These are phyloP conservation scores for Poecilus cupreus DNA, from an alignment of 2,888 invertebrate genomes.

Conservation along the genomic window DNA sequence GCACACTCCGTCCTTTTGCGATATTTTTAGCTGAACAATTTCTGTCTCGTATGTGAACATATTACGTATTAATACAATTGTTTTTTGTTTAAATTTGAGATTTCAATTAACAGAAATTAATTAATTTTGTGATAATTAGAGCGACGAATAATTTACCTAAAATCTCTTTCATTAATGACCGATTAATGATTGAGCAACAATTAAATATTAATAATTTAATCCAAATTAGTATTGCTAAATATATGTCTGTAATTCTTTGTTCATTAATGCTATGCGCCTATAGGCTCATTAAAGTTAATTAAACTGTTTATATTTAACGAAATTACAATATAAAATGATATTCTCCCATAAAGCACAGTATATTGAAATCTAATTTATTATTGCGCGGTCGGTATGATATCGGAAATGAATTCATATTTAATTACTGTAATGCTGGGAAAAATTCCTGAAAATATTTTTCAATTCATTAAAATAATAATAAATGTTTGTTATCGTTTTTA, in stretches of 20 bases:
- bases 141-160: neutral
- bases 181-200: conserved; percentile 18
- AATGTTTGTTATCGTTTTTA: no score
- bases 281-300: conserved; percentile 31
- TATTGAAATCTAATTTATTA: conserved; percentile 43
- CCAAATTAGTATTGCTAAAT: conserved; percentile 3
- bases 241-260: conserved; percentile 27
- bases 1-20: neutral
- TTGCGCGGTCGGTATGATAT: neutral
- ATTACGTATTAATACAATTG: neutral
- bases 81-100: conserved; percentile 3
- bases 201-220: conserved; percentile 21
- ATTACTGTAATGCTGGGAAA: conserved; percentile 7
- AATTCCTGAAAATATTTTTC: no score
- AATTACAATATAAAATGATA: conserved; percentile 14
- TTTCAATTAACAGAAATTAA: conserved; percentile 23
- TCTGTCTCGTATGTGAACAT: neutral
- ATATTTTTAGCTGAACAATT: conserved; percentile 7
- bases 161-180: conserved; percentile 20
- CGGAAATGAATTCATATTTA: conserved; percentile 14
- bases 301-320: conserved; percentile 33
- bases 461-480: no score
- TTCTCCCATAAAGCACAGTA: conserved; percentile 27
- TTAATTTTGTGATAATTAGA: conserved; percentile 10
- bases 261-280: conserved; percentile 9